Percentiles rank a stretch among this genome's conserved stretches.
phyloP scores from a whole-genome alignment of 2,797 vertebrate species.

The Microcaecilia unicolor region DNA sequence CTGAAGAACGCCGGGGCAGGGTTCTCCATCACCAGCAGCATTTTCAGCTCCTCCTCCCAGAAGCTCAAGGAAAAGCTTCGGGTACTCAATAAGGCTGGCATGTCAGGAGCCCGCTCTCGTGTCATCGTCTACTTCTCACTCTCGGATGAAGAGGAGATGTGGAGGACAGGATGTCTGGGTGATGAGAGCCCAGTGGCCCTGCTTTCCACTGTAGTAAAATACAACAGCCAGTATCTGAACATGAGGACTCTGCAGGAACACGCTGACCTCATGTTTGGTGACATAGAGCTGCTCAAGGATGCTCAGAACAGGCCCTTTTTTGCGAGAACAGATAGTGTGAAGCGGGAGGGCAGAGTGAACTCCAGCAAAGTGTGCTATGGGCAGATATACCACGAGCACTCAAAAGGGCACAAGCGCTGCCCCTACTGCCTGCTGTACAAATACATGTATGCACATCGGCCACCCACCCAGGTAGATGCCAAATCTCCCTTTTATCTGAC shows the following conservation, averaged over 20 bases:
- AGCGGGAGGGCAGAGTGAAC: conserved; percentile 31
- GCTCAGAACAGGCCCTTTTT: conserved; percentile 34
- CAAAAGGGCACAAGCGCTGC: conserved; percentile 30
- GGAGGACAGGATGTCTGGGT: conserved; percentile 33
- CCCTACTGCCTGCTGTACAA: conserved; percentile 35
- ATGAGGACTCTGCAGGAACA: conserved; percentile 38
- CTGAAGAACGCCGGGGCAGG: conserved; percentile 34
- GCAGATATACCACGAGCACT: conserved; percentile 32
- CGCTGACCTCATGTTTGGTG: conserved; percentile 17
- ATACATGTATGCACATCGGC: conserved; percentile 26
- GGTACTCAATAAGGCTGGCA: conserved; percentile 35
- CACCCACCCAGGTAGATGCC: conserved; percentile 18
- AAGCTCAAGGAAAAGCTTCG: conserved; percentile 48
- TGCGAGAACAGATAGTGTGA: conserved; percentile 27
- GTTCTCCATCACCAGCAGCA: conserved; percentile 39
- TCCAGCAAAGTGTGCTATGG: not conserved
- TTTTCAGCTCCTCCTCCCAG: conserved; percentile 43
- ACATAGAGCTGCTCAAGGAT: conserved; percentile 38
- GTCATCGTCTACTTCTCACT: conserved; percentile 35
- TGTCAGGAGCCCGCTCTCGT: conserved; percentile 24
- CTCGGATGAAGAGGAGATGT: conserved; percentile 35
- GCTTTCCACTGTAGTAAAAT: conserved; percentile 36
- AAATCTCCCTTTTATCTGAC: conserved; percentile 29
- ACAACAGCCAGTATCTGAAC: conserved; percentile 44
- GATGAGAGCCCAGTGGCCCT: conserved; percentile 21